Evolutionary conservation across 1,140 invertebrate genomes (phyloP), one percentile per base, ranked within the genome.

Genomic region (Phymorhynchus buccinoides): DNA sequence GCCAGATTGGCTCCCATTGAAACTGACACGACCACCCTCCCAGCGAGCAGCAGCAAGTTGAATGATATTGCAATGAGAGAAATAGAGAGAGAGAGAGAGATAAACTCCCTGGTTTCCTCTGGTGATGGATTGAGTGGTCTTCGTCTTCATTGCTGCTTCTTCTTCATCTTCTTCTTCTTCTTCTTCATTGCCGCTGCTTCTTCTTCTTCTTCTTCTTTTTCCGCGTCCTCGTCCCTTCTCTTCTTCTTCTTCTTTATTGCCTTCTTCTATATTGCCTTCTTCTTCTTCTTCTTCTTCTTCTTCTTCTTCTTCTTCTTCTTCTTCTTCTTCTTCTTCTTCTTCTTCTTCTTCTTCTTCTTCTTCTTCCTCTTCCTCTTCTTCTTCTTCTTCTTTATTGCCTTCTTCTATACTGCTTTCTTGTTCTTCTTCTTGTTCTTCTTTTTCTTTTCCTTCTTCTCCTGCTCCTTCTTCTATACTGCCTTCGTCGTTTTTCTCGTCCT

Each of bases 1-100:
- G 35, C 73, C 16, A 41, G 73, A 75, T 75, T 75, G 73, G 35
- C 37, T 75, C 73, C 73, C 73, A 41, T 75, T 75, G 73, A 41
- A 62, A 62, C 56, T 62, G 56, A 62, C 56, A 62, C 22, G 37
- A 6, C 16, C 14, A 37, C 73, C 14, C 12, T 66, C 3, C 27
- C 9, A 18, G 37, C 73, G 37, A 39, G 73, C 35, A 9, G 68
- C 48, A 7, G 62, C 22, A n/a, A n/a, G n/a, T 62, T 27, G 4
- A 75, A 39, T 41, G 73, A 39, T 75, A 37, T 75, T 39, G 73
- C 32, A 75, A 75, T 75, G 37, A 41, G 35, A 75, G 73, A 75
- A 75, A 41, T n/a, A n/a, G n/a, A n/a, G n/a, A n/a, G n/a, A n/a
- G n/a, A n/a, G n/a, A n/a, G n/a, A n/a, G n/a, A n/a, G n/a, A n/a